Conservation (phyloP, 2,113 vertebrate genomes). For the Pitta sordida region DNA sequence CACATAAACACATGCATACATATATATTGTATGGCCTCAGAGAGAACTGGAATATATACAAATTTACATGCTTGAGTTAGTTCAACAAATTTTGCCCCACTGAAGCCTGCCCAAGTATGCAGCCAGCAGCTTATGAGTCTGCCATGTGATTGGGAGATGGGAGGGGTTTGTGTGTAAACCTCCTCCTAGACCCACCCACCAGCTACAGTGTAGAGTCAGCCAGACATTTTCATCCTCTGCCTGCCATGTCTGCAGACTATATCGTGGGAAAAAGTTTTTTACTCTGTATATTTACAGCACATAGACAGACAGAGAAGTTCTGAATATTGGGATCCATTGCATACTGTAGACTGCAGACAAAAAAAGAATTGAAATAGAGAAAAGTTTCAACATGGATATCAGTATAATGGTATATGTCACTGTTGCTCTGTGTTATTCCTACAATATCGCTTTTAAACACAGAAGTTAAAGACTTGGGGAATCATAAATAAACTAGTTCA, state of each 20-base stretch:
- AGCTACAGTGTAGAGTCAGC: neutral
- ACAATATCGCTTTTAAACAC: neutral
- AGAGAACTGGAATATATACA: neutral
- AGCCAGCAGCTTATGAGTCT: neutral
- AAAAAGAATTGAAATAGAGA: neutral
- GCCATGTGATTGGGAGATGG: neutral
- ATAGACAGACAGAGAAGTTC: neutral
- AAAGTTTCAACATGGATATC: neutral
- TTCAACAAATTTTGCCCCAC: neutral
- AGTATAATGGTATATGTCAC: rapidly evolving
- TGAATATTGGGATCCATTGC: neutral
- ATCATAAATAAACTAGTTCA: neutral
- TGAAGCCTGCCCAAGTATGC: neutral
- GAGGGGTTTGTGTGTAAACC: neutral
- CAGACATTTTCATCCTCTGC: neutral
- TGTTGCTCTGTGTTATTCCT: neutral
- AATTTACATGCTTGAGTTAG: neutral
- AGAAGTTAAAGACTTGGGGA: neutral
- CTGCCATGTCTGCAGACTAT: neutral
- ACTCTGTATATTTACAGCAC: neutral
- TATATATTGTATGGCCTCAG: neutral
- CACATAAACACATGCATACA: no score
- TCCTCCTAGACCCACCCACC: neutral
- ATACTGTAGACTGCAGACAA: neutral
- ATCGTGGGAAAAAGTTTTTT: neutral